Percentiles rank a stretch among this genome's conserved stretches.
Evolutionary conservation across 1,140 invertebrate species (phyloP).

Genomic region (Chelonus insularis): DNA sequence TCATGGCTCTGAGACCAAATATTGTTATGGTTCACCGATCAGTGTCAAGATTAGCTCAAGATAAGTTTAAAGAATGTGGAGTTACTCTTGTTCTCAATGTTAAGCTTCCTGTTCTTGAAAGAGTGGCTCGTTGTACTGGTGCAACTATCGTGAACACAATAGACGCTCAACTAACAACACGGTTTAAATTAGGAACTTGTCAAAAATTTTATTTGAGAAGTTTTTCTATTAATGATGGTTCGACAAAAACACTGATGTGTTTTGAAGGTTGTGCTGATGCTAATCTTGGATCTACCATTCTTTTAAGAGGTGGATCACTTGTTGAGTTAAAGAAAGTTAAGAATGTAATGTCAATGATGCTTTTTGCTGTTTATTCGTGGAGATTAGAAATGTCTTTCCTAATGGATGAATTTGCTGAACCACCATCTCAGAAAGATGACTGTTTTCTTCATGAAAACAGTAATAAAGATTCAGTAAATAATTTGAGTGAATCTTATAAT

Average conservation of each 20-base stretch:
- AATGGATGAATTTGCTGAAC: conserved; percentile 77
- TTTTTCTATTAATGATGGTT: conserved; percentile 64
- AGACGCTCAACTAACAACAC: conserved; percentile 81
- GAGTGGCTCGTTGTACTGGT: conserved; percentile 79
- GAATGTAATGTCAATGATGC: conserved; percentile 76
- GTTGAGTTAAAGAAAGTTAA: conserved; percentile 83
- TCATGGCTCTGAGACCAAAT: conserved; percentile 81
- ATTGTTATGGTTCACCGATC: conserved; percentile 89
- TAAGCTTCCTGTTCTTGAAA: conserved; percentile 80
- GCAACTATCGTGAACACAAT: conserved; percentile 89
- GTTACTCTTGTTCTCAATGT: conserved; percentile 90
- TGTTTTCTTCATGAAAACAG: conserved; percentile 54
- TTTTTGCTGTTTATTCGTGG: conserved; percentile 90
- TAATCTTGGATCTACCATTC: conserved; percentile 85
- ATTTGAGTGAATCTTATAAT: conserved; percentile 6
- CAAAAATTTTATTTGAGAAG: conserved; percentile 82
- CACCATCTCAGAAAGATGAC: conserved; percentile 61
- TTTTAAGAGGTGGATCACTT: conserved; percentile 78
- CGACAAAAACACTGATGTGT: conserved; percentile 86
- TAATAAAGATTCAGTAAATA: conserved; percentile 38
- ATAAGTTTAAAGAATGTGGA: conserved; percentile 75
- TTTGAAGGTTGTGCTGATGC: conserved; percentile 87
- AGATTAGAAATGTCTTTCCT: conserved; percentile 89
- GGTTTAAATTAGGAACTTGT: conserved; percentile 84
- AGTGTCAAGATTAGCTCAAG: conserved; percentile 87